phyloP scores from a whole-genome alignment of 2,797 vertebrate species.

The Numenius phaeopus region DNA sequence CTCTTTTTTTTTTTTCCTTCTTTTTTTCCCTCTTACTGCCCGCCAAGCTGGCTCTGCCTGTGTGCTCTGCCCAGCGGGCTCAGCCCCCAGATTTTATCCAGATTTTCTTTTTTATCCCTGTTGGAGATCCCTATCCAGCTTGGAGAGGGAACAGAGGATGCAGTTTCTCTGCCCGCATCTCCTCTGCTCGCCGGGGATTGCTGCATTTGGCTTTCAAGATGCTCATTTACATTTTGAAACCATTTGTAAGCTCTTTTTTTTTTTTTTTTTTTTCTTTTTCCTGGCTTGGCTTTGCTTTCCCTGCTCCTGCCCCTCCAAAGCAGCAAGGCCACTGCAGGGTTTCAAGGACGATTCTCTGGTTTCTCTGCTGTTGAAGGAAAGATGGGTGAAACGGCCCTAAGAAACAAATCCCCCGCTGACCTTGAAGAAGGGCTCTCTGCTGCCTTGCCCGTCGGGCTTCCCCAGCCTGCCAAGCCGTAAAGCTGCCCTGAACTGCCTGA shows the following conservation, averaged over 20 bases:
- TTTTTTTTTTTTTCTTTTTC: not conserved
- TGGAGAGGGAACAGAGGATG: slow-evolving; percentile 25
- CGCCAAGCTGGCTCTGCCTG: not conserved
- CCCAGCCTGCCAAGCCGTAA: not conserved
- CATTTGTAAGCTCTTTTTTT: not conserved
- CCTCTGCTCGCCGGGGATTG: not conserved
- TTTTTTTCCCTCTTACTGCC: not conserved
- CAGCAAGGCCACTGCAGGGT: not conserved
- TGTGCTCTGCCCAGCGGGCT: not conserved
- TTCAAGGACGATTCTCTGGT: not conserved
- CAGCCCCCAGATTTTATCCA: not conserved
- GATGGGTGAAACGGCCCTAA: not conserved
- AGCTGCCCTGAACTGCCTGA: not conserved
- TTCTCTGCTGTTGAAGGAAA: not conserved
- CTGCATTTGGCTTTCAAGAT: slow-evolving; percentile 20
- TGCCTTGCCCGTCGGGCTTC: not conserved
- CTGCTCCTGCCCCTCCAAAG: not conserved
- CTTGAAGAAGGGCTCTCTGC: not conserved
- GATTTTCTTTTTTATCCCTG: not conserved
- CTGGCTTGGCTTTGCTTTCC: not conserved
- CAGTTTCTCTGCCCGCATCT: not conserved
- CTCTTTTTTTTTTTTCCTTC: not conserved
- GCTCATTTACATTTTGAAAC: slow-evolving; percentile 48
- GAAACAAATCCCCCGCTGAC: not conserved
- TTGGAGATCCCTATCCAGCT: not conserved